These are phyloP conservation scores for Drosophila navojoa DNA, from an alignment of 1,140 invertebrate species.

Conservation along the genomic window DNA sequence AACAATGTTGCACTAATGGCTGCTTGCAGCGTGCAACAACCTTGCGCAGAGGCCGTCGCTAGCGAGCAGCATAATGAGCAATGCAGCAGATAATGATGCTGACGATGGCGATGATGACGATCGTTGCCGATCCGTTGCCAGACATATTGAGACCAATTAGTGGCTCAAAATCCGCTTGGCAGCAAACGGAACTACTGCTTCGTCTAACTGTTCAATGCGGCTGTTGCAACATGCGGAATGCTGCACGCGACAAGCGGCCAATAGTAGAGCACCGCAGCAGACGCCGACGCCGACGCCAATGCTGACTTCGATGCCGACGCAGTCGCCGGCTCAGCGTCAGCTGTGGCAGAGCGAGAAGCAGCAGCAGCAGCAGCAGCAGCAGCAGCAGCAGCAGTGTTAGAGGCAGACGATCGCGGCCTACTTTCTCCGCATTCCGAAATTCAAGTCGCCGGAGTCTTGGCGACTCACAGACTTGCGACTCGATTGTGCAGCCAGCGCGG, in stretches of 20 bases:
- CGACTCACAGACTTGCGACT: conserved; percentile 42
- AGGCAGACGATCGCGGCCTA: conserved; percentile 76
- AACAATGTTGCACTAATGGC: conserved; percentile 79
- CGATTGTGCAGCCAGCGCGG: conserved; percentile 64
- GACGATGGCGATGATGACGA: conserved; percentile 25
- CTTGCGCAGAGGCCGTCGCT: conserved; percentile 43
- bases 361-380: conserved; percentile 6
- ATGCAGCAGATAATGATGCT: conserved; percentile 6
- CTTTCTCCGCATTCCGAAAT: conserved; percentile 81
- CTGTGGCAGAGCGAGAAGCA: conserved; percentile 7
- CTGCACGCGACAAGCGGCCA: conserved; percentile 66
- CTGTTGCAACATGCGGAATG: conserved; percentile 64
- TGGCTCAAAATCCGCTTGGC: conserved; percentile 78
- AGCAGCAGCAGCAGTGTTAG: background rate
- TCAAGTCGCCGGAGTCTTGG: conserved; percentile 44
- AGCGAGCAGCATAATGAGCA: background rate
- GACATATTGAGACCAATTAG: conserved; percentile 81
- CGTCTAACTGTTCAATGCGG: conserved; percentile 70
- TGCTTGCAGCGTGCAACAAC: conserved; percentile 68
- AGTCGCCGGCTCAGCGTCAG: background rate
- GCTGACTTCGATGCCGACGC: background rate
- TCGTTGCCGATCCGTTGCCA: conserved; percentile 44
- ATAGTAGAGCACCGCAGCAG: too few relatives aligned
- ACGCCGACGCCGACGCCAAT: conserved; percentile 17
- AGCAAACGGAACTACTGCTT: conserved; percentile 77